Evolutionary conservation across 2,888 invertebrate genomes (phyloP).

Genomic region (Dione juno): DNA sequence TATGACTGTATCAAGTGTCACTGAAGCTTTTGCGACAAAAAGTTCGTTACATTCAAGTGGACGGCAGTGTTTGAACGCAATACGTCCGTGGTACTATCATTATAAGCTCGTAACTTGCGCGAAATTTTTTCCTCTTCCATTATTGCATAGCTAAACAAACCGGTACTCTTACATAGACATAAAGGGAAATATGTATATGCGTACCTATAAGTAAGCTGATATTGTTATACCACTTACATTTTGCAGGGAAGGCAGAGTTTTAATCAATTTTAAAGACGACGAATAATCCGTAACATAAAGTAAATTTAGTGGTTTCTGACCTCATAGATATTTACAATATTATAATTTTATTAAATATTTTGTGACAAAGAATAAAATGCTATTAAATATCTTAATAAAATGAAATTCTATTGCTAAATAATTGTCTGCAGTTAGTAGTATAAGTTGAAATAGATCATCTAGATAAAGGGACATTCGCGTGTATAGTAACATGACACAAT

Average conservation of each 20-base stretch:
- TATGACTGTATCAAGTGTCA: constrained; percentile 30
- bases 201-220: not conserved
- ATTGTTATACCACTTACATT: constrained; percentile 3
- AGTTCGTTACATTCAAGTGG: constrained; percentile 29
- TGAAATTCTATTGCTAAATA: not conserved
- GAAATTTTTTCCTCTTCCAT: constrained; percentile 19
- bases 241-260: not conserved
- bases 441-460: not conserved
- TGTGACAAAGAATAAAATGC: not conserved
- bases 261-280: not conserved
- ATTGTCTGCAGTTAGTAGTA: not conserved
- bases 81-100: constrained; percentile 25
- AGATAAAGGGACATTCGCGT: not conserved
- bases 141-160: constrained; percentile 26
- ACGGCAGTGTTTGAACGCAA: constrained; percentile 14
- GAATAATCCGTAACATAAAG: not conserved
- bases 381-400: not conserved
- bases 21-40: constrained; percentile 33
- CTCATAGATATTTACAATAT: too few relatives aligned
- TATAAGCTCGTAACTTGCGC: constrained; percentile 26
- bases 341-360: too few relatives aligned
- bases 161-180: constrained; percentile 4
- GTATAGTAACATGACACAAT: constrained; percentile 5
- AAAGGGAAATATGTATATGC: constrained; percentile 2
- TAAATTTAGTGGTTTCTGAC: too few relatives aligned